These are phyloP conservation scores for Orthochromis malagaraziensis DNA, from an alignment of 2,113 vertebrate species.

Conservation along the genomic window DNA sequence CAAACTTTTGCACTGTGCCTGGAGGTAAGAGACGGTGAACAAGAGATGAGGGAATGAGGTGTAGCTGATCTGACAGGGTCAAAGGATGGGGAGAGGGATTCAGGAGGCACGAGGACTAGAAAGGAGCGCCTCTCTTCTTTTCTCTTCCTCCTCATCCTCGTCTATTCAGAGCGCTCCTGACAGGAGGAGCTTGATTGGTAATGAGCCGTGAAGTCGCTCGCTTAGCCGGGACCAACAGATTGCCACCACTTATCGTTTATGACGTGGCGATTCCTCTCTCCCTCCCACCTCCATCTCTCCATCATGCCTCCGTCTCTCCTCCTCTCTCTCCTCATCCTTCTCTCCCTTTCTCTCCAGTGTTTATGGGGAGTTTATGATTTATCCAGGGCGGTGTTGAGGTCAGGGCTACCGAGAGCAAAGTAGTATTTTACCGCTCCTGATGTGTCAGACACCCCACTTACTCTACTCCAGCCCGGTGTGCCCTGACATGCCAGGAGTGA, in stretches of 20 bases:
- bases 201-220: slow-evolving; percentile 64
- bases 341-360: background rate
- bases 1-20: slow-evolving; percentile 33
- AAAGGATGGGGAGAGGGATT: slow-evolving; percentile 6
- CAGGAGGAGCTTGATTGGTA: slow-evolving; percentile 64
- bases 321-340: background rate
- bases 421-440: slow-evolving; percentile 54
- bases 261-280: slow-evolving; percentile 29
- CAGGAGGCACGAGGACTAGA: background rate
- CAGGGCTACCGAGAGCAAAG: slow-evolving; percentile 47
- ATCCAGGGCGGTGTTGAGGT: slow-evolving; percentile 50
- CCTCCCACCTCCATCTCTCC: background rate
- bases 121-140: slow-evolving; percentile 14
- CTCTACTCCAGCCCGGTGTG: background rate
- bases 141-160: slow-evolving; percentile 23
- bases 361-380: slow-evolving; percentile 60
- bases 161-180: slow-evolving; percentile 41
- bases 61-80: slow-evolving; percentile 46
- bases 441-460: slow-evolving; percentile 53
- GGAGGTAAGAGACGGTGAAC: slow-evolving; percentile 29
- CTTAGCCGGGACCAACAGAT: slow-evolving; percentile 62
- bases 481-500: slow-evolving; percentile 22
- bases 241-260: slow-evolving; percentile 61
- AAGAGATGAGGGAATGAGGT: slow-evolving; percentile 35
- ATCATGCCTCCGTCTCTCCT: background rate